Evolutionary conservation across 2,888 invertebrate genomes (phyloP), one percentile per base, ranked within the genome.

Genomic region (Coecobrya sp.): DNA sequence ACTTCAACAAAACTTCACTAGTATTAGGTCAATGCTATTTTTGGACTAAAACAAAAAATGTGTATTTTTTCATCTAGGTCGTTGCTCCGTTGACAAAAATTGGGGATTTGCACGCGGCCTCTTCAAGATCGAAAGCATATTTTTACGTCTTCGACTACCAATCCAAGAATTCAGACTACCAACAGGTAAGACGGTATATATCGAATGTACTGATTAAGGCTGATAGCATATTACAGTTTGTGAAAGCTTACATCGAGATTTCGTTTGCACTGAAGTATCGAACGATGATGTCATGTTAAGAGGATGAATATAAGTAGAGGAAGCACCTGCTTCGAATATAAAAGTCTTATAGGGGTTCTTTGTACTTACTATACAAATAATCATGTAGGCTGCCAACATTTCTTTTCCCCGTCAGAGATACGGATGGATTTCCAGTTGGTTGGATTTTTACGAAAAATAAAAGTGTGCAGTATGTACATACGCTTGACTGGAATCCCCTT

Each of bases 91-190:
- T 98, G 65, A 97, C 99, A 19, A 97, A 98, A 95, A 98, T 98
- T 10, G 98, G 98, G 0, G 98, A 98, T 96, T 97, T 98, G 76
- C 99, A 99, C 96, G 98, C 98, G 88, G 98, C 98, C 95, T 87
- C 90, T 65, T 90, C 87, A 42, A 68, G 93, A 55, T 86, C 86
- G 27, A 85, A 87, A 87, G 98, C 98, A 76, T 98, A 98, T 95
- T 96, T 98, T 92, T 98, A 98, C 96, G 98, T 98, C 73, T 98
- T 98, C 95, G 98, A 98, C 96, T 98, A 99, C 96, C 98, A 98
- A 96, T 98, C 98, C 3, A 98, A 98, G 95, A 97, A 97, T 95
- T 98, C 98, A 82, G 98, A 98, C 95, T 98, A 98, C 96, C 98
- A 98, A 25, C 98, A 98, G 97, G 98, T 98, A 96, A 96, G 96